These are phyloP conservation scores for Lipophrys pholis DNA, from an alignment of 2,113 vertebrate species.

Conservation along the genomic window DNA sequence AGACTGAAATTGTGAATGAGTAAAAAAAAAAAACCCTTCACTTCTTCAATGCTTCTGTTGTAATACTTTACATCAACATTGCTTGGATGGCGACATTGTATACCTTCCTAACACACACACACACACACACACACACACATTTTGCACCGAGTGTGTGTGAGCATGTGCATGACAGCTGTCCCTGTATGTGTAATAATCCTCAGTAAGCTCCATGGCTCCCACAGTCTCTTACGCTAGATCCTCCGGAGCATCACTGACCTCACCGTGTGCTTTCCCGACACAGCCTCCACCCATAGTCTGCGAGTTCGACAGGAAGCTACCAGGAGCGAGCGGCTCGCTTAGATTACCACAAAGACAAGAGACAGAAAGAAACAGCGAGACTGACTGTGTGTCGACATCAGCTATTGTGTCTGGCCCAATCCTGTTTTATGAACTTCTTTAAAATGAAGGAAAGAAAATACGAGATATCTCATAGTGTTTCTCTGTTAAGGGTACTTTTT, in stretches of 20 bases:
- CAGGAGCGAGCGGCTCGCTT: not conserved
- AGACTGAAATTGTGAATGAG: conserved; percentile 28
- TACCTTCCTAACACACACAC: conserved; percentile 32
- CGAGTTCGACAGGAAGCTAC: not conserved
- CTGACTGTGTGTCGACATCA: no score
- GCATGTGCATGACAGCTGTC: conserved; percentile 71
- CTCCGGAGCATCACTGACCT: conserved; percentile 63
- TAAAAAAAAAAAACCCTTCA: conserved; percentile 17
- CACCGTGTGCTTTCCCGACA: conserved; percentile 27
- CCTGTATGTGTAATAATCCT: conserved; percentile 66
- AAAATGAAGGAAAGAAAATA: no score
- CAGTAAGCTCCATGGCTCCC: conserved; percentile 71
- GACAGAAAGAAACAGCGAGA: not conserved
- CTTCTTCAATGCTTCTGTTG: conserved; percentile 14
- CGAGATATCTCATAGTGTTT: no score
- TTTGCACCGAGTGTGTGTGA: conserved; percentile 46
- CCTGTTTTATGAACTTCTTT: no score
- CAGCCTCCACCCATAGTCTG: not conserved
- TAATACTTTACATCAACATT: conserved; percentile 21
- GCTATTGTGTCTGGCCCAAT: no score
- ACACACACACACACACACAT: conserved; percentile 22
- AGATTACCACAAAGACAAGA: conserved; percentile 1
- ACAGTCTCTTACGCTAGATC: conserved; percentile 61
- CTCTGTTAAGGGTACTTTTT: no score
- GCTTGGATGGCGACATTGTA: conserved; percentile 1